These are phyloP conservation scores for Apeltes quadracus DNA, from an alignment of 2,113 vertebrate species.

Conservation along the genomic window DNA sequence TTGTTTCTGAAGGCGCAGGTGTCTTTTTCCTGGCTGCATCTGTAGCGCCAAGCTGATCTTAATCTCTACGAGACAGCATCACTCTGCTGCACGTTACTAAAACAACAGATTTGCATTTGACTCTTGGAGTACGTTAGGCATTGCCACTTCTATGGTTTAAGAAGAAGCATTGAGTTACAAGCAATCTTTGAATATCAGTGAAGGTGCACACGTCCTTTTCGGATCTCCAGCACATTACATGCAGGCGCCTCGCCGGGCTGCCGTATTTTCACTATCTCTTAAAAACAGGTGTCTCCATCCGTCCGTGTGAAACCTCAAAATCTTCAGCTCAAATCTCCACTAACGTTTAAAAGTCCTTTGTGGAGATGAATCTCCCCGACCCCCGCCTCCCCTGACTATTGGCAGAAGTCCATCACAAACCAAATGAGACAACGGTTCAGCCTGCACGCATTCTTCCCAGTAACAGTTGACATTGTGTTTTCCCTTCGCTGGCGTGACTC, in stretches of 20 bases:
- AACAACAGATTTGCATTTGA: not conserved
- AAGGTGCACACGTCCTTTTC: no score
- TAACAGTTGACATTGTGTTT: not conserved
- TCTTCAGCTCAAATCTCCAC: constrained; percentile 5
- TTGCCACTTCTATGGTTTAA: no score
- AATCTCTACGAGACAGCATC: not conserved
- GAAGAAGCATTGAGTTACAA: no score
- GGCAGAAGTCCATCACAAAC: no score
- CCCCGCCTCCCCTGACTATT: not conserved
- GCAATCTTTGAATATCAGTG: no score
- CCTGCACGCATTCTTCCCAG: no score
- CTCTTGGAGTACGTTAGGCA: not conserved
- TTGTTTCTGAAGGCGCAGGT: not conserved
- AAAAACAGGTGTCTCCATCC: not conserved
- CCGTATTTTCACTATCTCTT: constrained; percentile 6
- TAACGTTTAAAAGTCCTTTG: not conserved
- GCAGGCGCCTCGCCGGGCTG: not conserved
- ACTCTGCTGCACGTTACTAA: not conserved
- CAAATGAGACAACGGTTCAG: no score
- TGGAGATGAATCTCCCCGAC: not conserved
- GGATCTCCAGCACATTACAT: no score
- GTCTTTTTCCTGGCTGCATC: not conserved
- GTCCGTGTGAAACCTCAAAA: not conserved
- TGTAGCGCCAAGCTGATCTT: not conserved
- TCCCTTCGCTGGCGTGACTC: constrained; percentile 21